Conservation (phyloP, 2,797 vertebrate species). For the Nothura maculosa region DNA sequence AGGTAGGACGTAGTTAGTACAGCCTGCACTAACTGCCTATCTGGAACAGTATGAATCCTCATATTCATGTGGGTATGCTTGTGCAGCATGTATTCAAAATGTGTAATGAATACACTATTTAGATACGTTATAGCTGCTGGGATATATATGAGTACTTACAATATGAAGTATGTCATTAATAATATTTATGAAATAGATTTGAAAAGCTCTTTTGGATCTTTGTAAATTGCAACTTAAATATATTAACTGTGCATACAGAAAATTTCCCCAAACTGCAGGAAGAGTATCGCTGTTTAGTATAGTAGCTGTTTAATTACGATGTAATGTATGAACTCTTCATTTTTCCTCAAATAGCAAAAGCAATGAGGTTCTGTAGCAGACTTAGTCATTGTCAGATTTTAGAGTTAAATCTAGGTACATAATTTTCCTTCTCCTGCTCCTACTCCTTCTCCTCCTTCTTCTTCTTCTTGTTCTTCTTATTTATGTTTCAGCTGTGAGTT, state of each 20-base stretch:
- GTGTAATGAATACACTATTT: not conserved
- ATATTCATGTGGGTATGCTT: rapidly evolving
- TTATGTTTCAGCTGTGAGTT: slow-evolving; percentile 22
- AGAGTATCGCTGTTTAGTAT: not conserved
- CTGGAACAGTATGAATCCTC: not conserved
- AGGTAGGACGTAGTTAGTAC: not conserved
- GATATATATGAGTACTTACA: not conserved
- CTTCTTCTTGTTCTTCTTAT: not conserved
- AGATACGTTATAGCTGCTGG: not conserved
- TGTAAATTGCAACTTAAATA: not conserved
- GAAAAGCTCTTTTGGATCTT: not conserved
- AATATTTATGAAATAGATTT: not conserved
- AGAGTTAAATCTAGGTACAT: not conserved
- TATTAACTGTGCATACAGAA: not conserved
- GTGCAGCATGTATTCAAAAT: not conserved
- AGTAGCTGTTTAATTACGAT: not conserved
- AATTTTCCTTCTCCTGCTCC: not conserved
- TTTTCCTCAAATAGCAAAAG: not conserved
- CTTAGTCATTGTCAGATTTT: not conserved
- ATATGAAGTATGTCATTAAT: not conserved
- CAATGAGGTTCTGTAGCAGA: not conserved
- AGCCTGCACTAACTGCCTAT: not conserved
- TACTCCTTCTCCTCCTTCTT: not conserved
- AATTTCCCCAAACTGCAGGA: not conserved
- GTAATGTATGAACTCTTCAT: not conserved